These are phyloP conservation scores for Scelioninae gen. 2 DNA, from an alignment of 2,888 invertebrate species.

Conservation along the genomic window DNA sequence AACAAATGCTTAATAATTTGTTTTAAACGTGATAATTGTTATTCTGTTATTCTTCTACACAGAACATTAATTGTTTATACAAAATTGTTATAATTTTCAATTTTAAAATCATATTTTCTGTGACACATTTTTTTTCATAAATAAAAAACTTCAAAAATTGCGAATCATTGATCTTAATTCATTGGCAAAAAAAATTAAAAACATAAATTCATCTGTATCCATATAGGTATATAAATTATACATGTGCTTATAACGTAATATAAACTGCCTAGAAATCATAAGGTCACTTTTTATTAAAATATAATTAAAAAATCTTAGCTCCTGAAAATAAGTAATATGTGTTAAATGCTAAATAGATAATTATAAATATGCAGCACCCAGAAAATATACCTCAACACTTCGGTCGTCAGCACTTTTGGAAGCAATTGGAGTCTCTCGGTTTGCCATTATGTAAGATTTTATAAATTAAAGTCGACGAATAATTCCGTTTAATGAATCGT, in stretches of 20 bases:
- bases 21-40: no score
- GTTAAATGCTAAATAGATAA: conserved; percentile 5
- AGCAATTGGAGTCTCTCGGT: conserved; percentile 68
- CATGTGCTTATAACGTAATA: background rate
- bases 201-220: no score
- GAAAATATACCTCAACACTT: conserved; percentile 74
- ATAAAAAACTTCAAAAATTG: no score
- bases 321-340: background rate
- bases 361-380: conserved; percentile 8
- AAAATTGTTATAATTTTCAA: no score
- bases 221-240: no score
- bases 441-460: conserved; percentile 69
- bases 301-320: background rate
- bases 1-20: no score
- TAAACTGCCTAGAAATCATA: background rate
- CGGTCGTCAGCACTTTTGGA: conserved; percentile 74
- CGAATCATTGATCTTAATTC: no score
- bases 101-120: no score
- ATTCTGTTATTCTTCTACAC: no score
- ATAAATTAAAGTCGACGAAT: conserved; percentile 18
- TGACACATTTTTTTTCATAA: no score
- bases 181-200: no score
- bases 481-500: conserved; percentile 6
- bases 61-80: no score
- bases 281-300: background rate